Percentiles rank a stretch among this genome's conserved stretches.
Evolutionary conservation across 92 coral and sea anemone genomes (phyloP).

Genomic region (Porites divaricata): DNA sequence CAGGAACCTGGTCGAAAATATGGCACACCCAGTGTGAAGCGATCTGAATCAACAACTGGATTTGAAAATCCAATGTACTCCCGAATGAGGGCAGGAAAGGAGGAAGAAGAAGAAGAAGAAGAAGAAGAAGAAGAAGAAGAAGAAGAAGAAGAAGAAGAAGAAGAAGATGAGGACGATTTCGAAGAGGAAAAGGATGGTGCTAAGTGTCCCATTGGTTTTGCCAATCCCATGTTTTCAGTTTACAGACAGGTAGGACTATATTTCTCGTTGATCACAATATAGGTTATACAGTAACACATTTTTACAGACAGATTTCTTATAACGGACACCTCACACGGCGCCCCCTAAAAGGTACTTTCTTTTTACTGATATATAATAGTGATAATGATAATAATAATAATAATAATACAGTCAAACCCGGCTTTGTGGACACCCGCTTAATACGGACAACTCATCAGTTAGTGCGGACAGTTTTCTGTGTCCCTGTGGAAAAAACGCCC

Average conservation of each 20-base stretch:
- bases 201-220: conserved; percentile 8
- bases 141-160: not conserved
- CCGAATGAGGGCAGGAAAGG: not conserved
- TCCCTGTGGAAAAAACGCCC: too few species aligned
- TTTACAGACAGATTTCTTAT: too few species aligned
- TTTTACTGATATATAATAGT: too few species aligned
- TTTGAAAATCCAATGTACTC: conserved; percentile 73
- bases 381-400: too few species aligned
- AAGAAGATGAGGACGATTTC: conserved; percentile 22
- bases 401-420: too few species aligned
- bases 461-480: too few species aligned
- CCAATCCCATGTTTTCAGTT: conserved; percentile 36
- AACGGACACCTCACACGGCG: too few species aligned
- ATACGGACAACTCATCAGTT: too few species aligned
- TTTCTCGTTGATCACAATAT: too few species aligned
- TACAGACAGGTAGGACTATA: conserved; percentile 16
- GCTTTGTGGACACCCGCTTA: too few species aligned
- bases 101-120: not conserved
- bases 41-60: conserved; percentile 31
- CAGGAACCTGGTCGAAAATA: conserved; percentile 29
- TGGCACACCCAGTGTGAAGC: not conserved
- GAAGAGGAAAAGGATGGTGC: not conserved
- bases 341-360: too few species aligned
- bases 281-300: too few species aligned
- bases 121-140: not conserved